Evolutionary conservation across 2,888 invertebrate genomes (phyloP).

Genomic region (Apantesis nais): DNA sequence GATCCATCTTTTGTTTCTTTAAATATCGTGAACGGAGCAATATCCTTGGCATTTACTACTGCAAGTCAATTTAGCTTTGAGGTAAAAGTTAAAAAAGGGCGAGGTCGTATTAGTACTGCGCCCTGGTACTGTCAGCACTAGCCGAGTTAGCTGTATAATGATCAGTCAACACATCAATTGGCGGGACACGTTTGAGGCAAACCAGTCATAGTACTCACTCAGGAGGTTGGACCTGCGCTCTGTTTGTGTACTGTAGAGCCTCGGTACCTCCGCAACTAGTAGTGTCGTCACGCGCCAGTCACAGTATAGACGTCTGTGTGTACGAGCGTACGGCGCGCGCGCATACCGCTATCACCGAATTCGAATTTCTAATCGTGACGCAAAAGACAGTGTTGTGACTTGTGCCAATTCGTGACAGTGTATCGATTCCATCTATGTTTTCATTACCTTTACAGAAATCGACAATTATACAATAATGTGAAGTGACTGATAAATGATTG

Average conservation of each 20-base stretch:
- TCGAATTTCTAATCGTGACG: constrained; percentile 65
- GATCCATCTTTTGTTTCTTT: constrained; percentile 37
- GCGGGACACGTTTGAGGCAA: constrained; percentile 63
- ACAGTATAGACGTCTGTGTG: constrained; percentile 62
- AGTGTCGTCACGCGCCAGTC: constrained; percentile 63
- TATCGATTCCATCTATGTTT: constrained; percentile 56
- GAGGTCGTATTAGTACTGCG: constrained; percentile 38
- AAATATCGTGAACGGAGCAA: constrained; percentile 24
- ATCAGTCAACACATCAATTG: constrained; percentile 65
- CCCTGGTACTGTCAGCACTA: constrained; percentile 38
- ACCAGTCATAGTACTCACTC: constrained; percentile 70
- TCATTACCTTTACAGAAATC: constrained; percentile 39
- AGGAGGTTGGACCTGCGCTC: constrained; percentile 60
- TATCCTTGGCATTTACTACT: constrained; percentile 48
- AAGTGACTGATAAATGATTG: constrained; percentile 72
- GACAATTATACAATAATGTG: constrained; percentile 57
- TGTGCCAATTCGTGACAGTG: constrained; percentile 61
- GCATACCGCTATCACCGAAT: constrained; percentile 52
- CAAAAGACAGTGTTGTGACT: constrained; percentile 62
- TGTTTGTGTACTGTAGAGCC: constrained; percentile 44
- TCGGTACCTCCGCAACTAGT: constrained; percentile 28
- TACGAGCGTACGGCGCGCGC: constrained; percentile 60
- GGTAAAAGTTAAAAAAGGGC: constrained; percentile 48
- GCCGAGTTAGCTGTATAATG: constrained; percentile 43
- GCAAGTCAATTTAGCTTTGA: constrained; percentile 29